Evolutionary conservation across 2,888 invertebrate genomes (phyloP), one percentile per base, ranked within the genome.

Genomic region (Ecliptopera silaceata): DNA sequence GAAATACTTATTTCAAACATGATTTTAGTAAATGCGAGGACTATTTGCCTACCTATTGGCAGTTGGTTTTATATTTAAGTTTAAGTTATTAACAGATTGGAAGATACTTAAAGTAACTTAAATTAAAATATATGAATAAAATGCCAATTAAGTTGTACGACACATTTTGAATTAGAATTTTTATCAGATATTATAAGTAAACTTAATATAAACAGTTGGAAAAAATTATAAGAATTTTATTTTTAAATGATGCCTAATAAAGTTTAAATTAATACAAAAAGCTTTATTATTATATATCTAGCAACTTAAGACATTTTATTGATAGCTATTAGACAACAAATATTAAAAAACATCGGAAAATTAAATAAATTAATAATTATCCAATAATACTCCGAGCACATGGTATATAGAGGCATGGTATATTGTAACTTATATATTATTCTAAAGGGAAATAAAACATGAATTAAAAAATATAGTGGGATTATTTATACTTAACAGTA

Each of bases 141-240:
- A 88, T 89, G 88, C 88, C 88, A 88, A 89, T 81, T 74, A 79
- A 70, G 74, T 79, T 76, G 88, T 89, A 89, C 88, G 88, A 88
- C 88, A 84, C 68, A 59, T 65, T 69, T 63, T 63, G 64, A 65
- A 15, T 66, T 65, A 17, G 1, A 36, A 41, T 72, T 74, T 70
- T 71, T 67, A n/a, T 20, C n/a, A 12, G 3, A 13, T n/a, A 15
- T 29, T 41, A 52, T 41, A 42, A 53, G 47, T 54, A 47, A 11
- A 11, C 11, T n/a, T n/a, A 13, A 34, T 12, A n/a, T 34, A 15
- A 36, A 2, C 15, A 36, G 8, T 36, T 15, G 6, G 15, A 36
- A 36, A 13, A 36, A 15, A 8, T 26, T 26, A 15, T 15, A 36
- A 10, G 8, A 10, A 36, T 36, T 36, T 36, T 15, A 36, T 36